A percentile compares a stretch with the other conserved stretches of the same genome.
Conservation (phyloP, 2,888 invertebrate species). For the Biston betularia region DNA sequence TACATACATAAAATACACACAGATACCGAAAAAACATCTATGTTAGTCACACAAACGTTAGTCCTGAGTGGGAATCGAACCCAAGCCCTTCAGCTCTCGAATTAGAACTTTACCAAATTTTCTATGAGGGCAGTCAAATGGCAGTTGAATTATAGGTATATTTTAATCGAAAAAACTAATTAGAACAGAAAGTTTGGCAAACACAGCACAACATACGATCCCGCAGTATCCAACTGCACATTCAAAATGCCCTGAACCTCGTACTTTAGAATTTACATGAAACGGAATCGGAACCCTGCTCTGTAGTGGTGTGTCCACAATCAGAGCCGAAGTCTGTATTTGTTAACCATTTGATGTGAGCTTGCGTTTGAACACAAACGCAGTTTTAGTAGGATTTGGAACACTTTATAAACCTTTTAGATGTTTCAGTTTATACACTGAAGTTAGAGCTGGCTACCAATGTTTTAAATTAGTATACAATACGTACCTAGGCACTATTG, state of each 20-base stretch:
- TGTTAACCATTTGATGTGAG: slow-evolving; percentile 22
- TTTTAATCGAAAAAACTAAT: no score
- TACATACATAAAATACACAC: no score
- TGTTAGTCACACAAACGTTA: no score
- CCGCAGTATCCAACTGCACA: background rate
- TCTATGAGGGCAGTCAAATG: no score
- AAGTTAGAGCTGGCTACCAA: background rate
- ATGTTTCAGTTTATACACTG: background rate
- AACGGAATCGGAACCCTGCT: slow-evolving; percentile 20
- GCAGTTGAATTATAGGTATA: no score
- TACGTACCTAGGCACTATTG: no score
- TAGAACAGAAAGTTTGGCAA: slow-evolving; percentile 4
- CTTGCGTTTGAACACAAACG: slow-evolving; percentile 6
- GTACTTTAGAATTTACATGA: slow-evolving; percentile 34
- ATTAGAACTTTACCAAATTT: no score
- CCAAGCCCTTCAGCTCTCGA: no score
- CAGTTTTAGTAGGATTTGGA: slow-evolving; percentile 16
- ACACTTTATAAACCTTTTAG: slow-evolving; percentile 8
- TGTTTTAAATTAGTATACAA: background rate
- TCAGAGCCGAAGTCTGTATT: slow-evolving; percentile 18
- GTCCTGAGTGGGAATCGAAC: no score
- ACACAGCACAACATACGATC: slow-evolving; percentile 10
- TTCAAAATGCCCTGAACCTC: slow-evolving; percentile 17
- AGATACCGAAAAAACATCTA: no score
- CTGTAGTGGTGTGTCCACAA: slow-evolving; percentile 37